These are phyloP conservation scores for Aphis craccivora DNA, from an alignment of 1,140 invertebrate genomes.

Conservation along the genomic window DNA sequence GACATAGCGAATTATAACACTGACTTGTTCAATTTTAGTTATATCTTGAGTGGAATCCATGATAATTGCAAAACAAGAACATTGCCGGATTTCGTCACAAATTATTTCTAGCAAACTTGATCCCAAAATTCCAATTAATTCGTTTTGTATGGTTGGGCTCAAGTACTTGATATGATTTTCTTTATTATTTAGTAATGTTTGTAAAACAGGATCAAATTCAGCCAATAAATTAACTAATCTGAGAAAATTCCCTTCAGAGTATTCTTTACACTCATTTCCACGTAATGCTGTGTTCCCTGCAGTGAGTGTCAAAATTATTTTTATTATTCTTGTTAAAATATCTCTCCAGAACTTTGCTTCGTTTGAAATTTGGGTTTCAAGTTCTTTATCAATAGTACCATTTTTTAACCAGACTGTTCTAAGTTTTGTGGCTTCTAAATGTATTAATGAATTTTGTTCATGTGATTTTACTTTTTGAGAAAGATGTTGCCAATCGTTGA, in stretches of 20 bases:
- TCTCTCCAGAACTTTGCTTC: slow-evolving; percentile 4
- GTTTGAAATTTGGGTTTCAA: slow-evolving; percentile 1
- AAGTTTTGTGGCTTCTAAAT: too few species aligned
- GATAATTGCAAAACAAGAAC: too few species aligned
- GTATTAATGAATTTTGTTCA: too few species aligned
- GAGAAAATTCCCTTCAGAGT: not conserved
- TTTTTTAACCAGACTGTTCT: slow-evolving; percentile 13
- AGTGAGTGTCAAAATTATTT: slow-evolving; percentile 24
- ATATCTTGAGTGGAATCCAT: too few species aligned
- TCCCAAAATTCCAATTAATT: slow-evolving; percentile 7
- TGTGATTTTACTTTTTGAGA: too few species aligned
- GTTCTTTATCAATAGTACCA: slow-evolving; percentile 19
- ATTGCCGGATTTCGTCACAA: too few species aligned
- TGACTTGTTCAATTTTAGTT: too few species aligned
- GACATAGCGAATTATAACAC: too few species aligned
- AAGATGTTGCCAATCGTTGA: too few species aligned
- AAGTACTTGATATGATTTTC: not conserved
- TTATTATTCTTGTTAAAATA: slow-evolving; percentile 28
- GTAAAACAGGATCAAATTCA: not conserved
- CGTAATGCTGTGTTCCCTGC: slow-evolving; percentile 19
- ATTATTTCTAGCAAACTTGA: not conserved
- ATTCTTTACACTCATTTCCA: not conserved
- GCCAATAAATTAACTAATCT: not conserved
- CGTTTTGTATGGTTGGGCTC: not conserved
- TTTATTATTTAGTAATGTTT: slow-evolving; percentile 9